Evolutionary conservation across 2,888 invertebrate species (phyloP).

Genomic region (Saturnia pavonia): DNA sequence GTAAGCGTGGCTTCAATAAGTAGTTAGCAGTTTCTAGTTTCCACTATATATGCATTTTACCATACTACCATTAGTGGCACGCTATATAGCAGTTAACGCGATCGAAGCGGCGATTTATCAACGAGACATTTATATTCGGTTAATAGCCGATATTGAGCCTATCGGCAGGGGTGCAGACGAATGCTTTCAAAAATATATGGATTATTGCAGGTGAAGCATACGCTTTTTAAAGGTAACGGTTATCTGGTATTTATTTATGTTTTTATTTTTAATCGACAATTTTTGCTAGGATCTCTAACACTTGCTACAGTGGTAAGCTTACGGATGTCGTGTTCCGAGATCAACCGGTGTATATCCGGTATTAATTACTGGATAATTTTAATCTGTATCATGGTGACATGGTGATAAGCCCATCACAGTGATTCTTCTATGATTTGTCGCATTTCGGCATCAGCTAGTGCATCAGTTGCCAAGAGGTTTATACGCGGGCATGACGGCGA

Average conservation of each 20-base stretch:
- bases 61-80: slow-evolving; percentile 67
- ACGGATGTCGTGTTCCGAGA: no score
- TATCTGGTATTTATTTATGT: not conserved
- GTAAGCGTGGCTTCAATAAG: not conserved
- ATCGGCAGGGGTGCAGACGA: slow-evolving; percentile 33
- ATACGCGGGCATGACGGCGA: no score
- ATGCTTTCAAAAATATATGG: slow-evolving; percentile 6
- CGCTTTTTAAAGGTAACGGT: slow-evolving; percentile 30
- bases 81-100: slow-evolving; percentile 78
- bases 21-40: slow-evolving; percentile 7
- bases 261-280: not conserved
- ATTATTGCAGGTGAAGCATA: slow-evolving; percentile 22
- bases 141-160: slow-evolving; percentile 62
- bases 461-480: no score
- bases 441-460: no score
- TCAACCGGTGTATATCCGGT: no score
- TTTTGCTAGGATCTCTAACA: no score
- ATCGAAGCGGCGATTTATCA: slow-evolving; percentile 68
- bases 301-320: no score
- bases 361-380: no score
- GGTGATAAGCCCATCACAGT: no score
- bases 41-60: slow-evolving; percentile 15
- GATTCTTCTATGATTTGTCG: no score
- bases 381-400: no score
- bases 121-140: slow-evolving; percentile 76